Evolutionary conservation across 1,140 invertebrate species (phyloP), one percentile per base, ranked within the genome.

Genomic region (Orussus abietinus): DNA sequence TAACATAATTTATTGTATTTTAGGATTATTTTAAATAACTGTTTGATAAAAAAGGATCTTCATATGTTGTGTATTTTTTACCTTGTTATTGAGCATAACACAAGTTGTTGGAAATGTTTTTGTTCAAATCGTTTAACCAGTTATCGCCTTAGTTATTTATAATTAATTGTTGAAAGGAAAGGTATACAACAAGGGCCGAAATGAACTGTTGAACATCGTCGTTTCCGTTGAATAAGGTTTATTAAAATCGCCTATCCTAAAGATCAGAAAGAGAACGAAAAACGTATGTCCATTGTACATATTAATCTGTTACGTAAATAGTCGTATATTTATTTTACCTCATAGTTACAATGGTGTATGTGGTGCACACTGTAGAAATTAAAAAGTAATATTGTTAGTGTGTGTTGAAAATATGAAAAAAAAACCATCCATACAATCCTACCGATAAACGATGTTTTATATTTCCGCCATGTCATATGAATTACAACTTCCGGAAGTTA

Each of bases 331-430:
- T 60, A 62, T 62, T 56, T 59, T 52, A 58, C 49, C 45, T 53
- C 42, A 49, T 56, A 60, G 47, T 58, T 62, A 57, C 53, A 58
- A 51, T 57, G 37, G 44, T 53, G 44, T 55, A 57, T 57, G 49
- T 57, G 39, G 59, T 60, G 59, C 55, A 62, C 57, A 58, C 55
- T 51, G 53, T 62, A 62, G 57, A 58, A 62, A 59, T 59, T 55
- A 59, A 49, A 57, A 57, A 43, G 38, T 60, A 46, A 45, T 55
- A 49, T 58, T 60, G 57, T 60, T 62, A 60, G 57, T 58, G n/a
- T n/a, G n/a, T n/a, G 59, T 56, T 56, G 57, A 60, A 62, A 60
- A 58, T 62, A 57, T 58, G 32, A 57, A 51, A 57, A n/a, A n/a
- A n/a, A n/a, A n/a, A n/a, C n/a, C n/a, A n/a, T n/a, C n/a, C n/a